A percentile compares a stretch with the other conserved stretches of the same genome.
phyloP scores from a whole-genome alignment of 2,888 invertebrate genomes.

The Podotricha telesiphe region DNA sequence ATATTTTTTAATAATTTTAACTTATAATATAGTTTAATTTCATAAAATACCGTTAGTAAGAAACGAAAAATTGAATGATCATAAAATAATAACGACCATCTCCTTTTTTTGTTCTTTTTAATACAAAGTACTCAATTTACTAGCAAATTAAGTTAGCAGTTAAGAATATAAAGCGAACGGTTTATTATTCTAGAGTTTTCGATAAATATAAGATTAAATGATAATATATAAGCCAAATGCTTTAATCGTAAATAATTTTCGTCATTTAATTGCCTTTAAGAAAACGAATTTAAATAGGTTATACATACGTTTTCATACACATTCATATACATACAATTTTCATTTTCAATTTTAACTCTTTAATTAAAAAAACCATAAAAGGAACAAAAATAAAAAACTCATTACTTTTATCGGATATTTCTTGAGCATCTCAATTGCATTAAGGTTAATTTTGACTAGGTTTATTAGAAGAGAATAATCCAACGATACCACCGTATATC shows the following conservation, averaged over 20 bases:
- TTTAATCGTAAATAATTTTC: not conserved
- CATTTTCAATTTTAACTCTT: too few relatives aligned
- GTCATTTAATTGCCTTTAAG: not conserved
- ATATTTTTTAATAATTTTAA: too few relatives aligned
- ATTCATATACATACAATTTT: too few relatives aligned
- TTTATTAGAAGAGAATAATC: conserved; percentile 52
- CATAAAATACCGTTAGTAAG: too few relatives aligned
- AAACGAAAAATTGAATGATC: too few relatives aligned
- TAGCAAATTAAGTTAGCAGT: not conserved
- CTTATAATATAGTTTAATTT: too few relatives aligned
- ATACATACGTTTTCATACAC: too few relatives aligned
- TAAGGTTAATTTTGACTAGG: conserved; percentile 37
- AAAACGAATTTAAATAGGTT: too few relatives aligned
- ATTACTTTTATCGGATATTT: not conserved
- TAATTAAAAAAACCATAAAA: too few relatives aligned
- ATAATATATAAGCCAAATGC: not conserved
- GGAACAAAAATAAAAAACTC: too few relatives aligned
- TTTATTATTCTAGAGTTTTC: not conserved
- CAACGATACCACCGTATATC: conserved; percentile 62
- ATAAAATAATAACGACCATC: too few relatives aligned
- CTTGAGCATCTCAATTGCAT: not conserved
- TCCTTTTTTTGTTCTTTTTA: not conserved
- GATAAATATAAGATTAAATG: not conserved
- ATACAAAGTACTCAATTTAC: not conserved
- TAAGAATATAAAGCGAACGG: not conserved